phyloP scores from a whole-genome alignment of 2,797 vertebrate genomes.

The Apodemus agrarius region DNA sequence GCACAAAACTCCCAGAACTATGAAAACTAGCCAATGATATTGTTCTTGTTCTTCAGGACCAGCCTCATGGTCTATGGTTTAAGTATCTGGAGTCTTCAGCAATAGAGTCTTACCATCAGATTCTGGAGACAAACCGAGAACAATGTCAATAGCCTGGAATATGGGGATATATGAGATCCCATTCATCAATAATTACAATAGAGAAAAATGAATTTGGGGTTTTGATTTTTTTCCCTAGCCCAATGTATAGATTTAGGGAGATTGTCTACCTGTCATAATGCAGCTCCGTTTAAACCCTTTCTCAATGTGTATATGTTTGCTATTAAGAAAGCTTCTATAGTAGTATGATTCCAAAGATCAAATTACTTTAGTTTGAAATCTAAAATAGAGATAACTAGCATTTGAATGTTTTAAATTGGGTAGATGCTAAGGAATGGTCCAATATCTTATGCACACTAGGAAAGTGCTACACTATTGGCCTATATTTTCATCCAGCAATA shows the following conservation, averaged over 20 bases:
- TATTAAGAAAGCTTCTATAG: background rate
- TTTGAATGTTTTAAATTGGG: background rate
- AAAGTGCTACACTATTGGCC: background rate
- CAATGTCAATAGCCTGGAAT: background rate
- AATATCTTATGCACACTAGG: background rate
- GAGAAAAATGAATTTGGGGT: background rate
- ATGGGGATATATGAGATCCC: background rate
- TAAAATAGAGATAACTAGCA: background rate
- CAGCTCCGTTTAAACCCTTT: background rate
- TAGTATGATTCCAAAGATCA: too few relatives aligned
- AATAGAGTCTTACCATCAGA: background rate
- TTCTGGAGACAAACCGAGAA: background rate
- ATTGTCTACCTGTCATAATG: background rate
- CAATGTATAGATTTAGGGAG: too few relatives aligned
- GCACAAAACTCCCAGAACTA: too few relatives aligned
- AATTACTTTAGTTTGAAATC: background rate
- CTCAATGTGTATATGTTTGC: too few relatives aligned
- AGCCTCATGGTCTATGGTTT: background rate
- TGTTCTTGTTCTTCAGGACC: background rate
- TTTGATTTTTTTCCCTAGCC: background rate
- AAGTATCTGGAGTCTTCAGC: background rate
- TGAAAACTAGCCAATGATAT: background rate
- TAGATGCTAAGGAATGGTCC: background rate
- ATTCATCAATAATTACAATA: background rate
- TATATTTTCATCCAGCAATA: background rate